Conservation (phyloP, 2,888 invertebrate species). For the Eupithecia tripunctaria region DNA sequence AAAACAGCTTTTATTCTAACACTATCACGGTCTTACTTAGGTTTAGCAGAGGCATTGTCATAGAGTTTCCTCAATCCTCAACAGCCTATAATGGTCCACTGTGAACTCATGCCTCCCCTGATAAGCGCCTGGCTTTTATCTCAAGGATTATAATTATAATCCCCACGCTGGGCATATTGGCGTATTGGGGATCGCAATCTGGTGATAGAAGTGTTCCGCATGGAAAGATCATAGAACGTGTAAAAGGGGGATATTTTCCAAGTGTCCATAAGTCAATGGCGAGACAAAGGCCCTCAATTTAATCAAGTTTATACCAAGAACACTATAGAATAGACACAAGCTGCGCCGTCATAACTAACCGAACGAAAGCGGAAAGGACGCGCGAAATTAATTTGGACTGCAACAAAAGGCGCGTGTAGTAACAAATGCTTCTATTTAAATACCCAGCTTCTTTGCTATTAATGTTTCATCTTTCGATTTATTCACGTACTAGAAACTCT, state of each 20-base stretch:
- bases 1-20: neutral
- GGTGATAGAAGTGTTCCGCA: too few relatives aligned
- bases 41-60: neutral
- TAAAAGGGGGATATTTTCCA: neutral
- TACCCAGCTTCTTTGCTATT: slow-evolving; percentile 33
- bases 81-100: too few relatives aligned
- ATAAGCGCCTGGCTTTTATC: too few relatives aligned
- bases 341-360: slow-evolving; percentile 23
- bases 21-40: neutral
- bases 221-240: too few relatives aligned
- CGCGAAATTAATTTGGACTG: slow-evolving; percentile 37
- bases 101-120: too few relatives aligned
- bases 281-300: slow-evolving; percentile 9
- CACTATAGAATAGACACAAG: slow-evolving; percentile 1
- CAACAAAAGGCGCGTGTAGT: slow-evolving; percentile 39
- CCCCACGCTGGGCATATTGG: too few relatives aligned
- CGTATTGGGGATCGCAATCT: too few relatives aligned
- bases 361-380: slow-evolving; percentile 34
- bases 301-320: slow-evolving; percentile 15
- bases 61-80: too few relatives aligned
- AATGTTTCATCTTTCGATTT: slow-evolving; percentile 24
- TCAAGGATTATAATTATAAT: too few relatives aligned
- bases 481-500: neutral
- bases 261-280: slow-evolving; percentile 8
- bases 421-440: slow-evolving; percentile 39